phyloP scores from a whole-genome alignment of 2,113 vertebrate genomes.

The Phainopepla nitens region DNA sequence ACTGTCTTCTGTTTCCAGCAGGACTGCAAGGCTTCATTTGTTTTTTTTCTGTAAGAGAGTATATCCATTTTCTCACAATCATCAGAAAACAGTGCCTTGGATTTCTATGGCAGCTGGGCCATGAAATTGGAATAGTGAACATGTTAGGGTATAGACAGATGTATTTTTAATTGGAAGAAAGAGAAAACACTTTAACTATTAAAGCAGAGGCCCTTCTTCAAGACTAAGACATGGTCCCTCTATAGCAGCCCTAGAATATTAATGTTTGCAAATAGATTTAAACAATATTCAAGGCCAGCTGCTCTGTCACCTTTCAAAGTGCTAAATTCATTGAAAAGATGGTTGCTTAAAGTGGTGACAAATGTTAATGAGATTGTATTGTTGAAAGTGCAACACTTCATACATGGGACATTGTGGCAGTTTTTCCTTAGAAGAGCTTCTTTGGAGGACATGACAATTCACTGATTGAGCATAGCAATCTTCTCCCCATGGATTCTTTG shows the following conservation, averaged over 20 bases:
- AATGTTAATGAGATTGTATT: background rate
- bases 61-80: background rate
- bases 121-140: background rate
- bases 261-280: background rate
- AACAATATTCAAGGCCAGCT: background rate
- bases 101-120: background rate
- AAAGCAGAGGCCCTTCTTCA: background rate
- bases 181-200: background rate
- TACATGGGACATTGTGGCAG: fast-evolving
- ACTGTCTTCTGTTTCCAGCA: background rate
- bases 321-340: background rate
- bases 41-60: background rate
- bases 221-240: background rate
- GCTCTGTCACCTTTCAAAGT: background rate
- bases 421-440: background rate
- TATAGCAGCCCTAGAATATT: background rate
- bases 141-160: background rate
- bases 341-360: background rate
- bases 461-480: background rate
- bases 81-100: background rate
- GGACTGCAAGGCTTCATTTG: background rate
- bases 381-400: background rate
- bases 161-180: background rate
- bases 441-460: background rate
- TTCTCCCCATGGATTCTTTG: background rate